Base-by-base conservation (phyloP, 2,888 invertebrate genomes). In the Myopa testacea region DNA sequence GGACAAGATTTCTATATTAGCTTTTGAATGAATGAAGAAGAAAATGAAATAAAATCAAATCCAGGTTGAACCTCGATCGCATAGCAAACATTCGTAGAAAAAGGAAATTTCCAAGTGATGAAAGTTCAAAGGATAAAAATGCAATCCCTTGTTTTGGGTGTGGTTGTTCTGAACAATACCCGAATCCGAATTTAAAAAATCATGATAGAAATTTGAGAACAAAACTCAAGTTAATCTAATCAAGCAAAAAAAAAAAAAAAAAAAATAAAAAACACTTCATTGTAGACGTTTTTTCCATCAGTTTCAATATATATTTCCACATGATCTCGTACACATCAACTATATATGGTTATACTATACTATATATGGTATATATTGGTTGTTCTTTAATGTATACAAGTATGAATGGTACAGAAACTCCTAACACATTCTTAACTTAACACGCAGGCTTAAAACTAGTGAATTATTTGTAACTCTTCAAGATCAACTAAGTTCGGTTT, bases 161-260 rank as follows among this genome's bases (percentile, higher is more conserved):
- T 45, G 0, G 7, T 55, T 26, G 19, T 10, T 52, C 14, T n/a
- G 6, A 16, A 26, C 45, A 10, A 10, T 12, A 19, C 0, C 50
- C 38, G 12, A 72, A 60, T 67, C 8, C 26, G 14, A 69, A 60
- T 69, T 38, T 14, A 37, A 38, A 34, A 69, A 52, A 76, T 68
- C 82, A 85, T 86, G 85, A 85, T 85, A 85, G 85, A 85, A 85
- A 85, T 84, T 83, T 86, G 81, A 83, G 84, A 85, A 85, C 84
- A 82, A 80, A 79, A 79, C 71, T 69, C 75, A 77, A 75, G 26
- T 69, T 74, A 76, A 45, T 73, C 34, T 72, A 78, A 71, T 19
- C 40, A 40, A 71, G 45, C 68, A 71, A 19, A 65, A 62, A 74
- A 75, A 52, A 62, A 45, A 37, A 60, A 73, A 55, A 10, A 8